phyloP scores from a whole-genome alignment of 2,797 vertebrate genomes.

The Thamnophis elegans region DNA sequence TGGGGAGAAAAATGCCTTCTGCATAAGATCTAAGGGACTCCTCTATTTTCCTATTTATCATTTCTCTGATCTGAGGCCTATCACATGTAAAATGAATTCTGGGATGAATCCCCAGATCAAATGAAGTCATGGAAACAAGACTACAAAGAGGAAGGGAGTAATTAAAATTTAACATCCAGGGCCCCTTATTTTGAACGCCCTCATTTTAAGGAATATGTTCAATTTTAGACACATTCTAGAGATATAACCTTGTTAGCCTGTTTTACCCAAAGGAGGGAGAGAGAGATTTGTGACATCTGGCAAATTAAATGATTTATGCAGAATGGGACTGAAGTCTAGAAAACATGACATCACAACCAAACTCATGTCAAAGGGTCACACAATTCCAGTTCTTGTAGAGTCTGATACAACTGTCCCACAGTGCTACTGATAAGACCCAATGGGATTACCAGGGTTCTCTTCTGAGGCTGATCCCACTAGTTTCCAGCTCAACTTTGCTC shows the following conservation, averaged over 20 bases:
- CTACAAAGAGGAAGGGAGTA: neutral
- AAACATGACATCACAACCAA: neutral
- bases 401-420: neutral
- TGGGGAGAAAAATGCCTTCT: neutral
- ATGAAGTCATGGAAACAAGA: neutral
- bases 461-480: neutral
- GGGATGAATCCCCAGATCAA: neutral
- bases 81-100: neutral
- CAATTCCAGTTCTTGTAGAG: neutral
- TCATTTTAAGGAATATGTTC: neutral
- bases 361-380: neutral
- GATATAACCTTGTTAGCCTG: neutral
- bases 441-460: neutral
- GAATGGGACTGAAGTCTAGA: neutral
- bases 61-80: neutral
- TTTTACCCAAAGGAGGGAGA: neutral
- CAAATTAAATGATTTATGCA: neutral
- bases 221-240: neutral
- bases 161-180: neutral
- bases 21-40: neutral
- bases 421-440: neutral
- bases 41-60: neutral
- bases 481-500: neutral
- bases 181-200: neutral
- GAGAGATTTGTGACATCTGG: neutral